Base-by-base conservation (phyloP, 1,140 invertebrate species). In the Leptinotarsa undecemlineata region DNA sequence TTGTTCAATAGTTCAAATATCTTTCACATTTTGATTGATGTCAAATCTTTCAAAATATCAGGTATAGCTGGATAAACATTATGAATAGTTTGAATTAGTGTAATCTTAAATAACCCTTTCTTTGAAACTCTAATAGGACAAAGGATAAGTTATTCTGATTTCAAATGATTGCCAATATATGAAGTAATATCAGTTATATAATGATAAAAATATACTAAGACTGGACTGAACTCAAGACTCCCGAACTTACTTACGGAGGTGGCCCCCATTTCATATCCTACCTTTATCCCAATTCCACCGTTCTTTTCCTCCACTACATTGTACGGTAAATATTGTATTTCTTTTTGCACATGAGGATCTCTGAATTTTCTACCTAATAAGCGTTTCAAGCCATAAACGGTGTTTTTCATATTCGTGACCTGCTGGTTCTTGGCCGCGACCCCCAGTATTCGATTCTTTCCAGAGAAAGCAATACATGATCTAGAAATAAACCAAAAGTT, bases 321-420 rank as follows among this genome's bases (percentile, higher is more conserved):
- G 83, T 90, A 98, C 74, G 96, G 92, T 77, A 95, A 87, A 80
- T 89, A 87, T 80, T 90, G 88, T 4, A 95, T 82, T 86, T 98
- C 96, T 78, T 90, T 88, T 82, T 97, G 91, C 63, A 96, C 92
- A 80, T 92, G 88, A 15, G 95, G 94, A 88, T 99, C 97, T 80
- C 92, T 90, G 84, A 91, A 96, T 83, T 92, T 92, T 79, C 94
- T 88, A 61, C 97, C 98, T 78, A 99, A 85, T 33, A 99, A 86
- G 82, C 95, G 90, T 87, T 98, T 99, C 83, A 99, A 97, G 68
- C 93, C 93, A 87, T 92, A 92, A 69, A 99, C 90, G 72, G 98
- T 99, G 84, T 98, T 99, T 85, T 96, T 97, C 89, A 98, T 92
- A 84, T 99, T 99, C 77, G 96, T 98, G 15, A 98, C 92, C 86